Evolutionary conservation across 2,888 invertebrate genomes (phyloP).

Genomic region (Biston stratarius): DNA sequence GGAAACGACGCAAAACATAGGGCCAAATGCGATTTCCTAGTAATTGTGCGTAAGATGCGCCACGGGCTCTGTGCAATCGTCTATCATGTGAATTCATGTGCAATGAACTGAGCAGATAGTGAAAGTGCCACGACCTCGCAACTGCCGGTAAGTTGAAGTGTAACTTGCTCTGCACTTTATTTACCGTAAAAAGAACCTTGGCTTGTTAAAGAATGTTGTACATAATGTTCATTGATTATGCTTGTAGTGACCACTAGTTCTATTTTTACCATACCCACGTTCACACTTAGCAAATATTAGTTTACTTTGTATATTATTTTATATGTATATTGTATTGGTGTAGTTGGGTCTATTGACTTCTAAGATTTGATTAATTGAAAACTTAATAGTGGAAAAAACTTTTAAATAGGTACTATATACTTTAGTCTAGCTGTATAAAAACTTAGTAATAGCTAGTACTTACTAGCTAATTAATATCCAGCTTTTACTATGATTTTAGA

Average conservation of each 20-base stretch:
- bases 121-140: constrained; percentile 42
- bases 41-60: constrained; percentile 34
- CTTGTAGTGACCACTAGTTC: background rate
- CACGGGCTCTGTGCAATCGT: constrained; percentile 16
- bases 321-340: background rate
- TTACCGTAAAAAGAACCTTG: constrained; percentile 29
- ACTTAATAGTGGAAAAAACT: too few relatives aligned
- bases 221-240: background rate
- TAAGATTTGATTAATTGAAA: too few relatives aligned
- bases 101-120: constrained; percentile 49
- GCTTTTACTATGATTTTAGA: too few relatives aligned
- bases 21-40: constrained; percentile 44
- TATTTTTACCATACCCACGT: too few relatives aligned
- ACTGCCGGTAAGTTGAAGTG: constrained; percentile 33
- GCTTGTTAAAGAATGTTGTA: background rate
- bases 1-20: constrained; percentile 27
- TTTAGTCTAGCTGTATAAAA: too few relatives aligned
- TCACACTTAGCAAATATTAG: too few relatives aligned
- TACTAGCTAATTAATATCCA: too few relatives aligned
- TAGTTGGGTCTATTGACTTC: too few relatives aligned
- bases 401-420: too few relatives aligned
- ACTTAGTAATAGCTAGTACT: too few relatives aligned
- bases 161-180: constrained; percentile 31
- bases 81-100: constrained; percentile 41
- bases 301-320: too few relatives aligned